Evolutionary conservation across 2,113 vertebrate genomes (phyloP), one percentile per base, ranked within the genome.

Genomic region (Crotophaga sulcirostris): DNA sequence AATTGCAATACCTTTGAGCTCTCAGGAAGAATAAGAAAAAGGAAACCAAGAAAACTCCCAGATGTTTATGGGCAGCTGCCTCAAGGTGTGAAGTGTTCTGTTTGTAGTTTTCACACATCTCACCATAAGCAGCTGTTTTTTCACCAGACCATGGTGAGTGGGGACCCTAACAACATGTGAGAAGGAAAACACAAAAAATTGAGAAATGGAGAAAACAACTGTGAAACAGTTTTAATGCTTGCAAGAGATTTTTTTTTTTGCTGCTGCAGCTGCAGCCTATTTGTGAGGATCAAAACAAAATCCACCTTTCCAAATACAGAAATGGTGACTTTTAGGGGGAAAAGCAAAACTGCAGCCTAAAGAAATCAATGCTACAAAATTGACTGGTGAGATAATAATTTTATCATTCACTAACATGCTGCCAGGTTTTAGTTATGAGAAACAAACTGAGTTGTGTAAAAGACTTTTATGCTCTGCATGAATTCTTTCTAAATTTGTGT

Each of bases 101-200:
- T 64, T 83, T 62, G 44, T 63, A 86, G 55, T 24, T 88, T 84
- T 56, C 34, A 63, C 0, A 1, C 16, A 77, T 25, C 24, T 77
- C 34, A 83, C 28, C 34, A 31, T 47, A 69, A 63, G 29, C 42
- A 42, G 45, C 42, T 94, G 51, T 0, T 60, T 91, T 68, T 81
- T 67, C 62, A 86, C 23, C 44, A 52, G 29, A 63, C 34, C 10
- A 7, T 12, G 11, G 38, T 16, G 17, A 54, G 7, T 3, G 4
- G 6, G 5, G 8, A 74, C 24, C 47, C 38, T 26, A 84, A 77
- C 24, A 87, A 44, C 14, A 36, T 5, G 7, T 0, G 0, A 76
- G 36, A 72, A 69, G 29, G 16, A 34, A 82, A 90, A 66, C 2
- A 25, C 29, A 69, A 83, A 24, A 54, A 59, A 81, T 78, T 9